These are phyloP conservation scores for Nothocercus julius DNA, from an alignment of 2,113 vertebrate species.

Conservation along the genomic window DNA sequence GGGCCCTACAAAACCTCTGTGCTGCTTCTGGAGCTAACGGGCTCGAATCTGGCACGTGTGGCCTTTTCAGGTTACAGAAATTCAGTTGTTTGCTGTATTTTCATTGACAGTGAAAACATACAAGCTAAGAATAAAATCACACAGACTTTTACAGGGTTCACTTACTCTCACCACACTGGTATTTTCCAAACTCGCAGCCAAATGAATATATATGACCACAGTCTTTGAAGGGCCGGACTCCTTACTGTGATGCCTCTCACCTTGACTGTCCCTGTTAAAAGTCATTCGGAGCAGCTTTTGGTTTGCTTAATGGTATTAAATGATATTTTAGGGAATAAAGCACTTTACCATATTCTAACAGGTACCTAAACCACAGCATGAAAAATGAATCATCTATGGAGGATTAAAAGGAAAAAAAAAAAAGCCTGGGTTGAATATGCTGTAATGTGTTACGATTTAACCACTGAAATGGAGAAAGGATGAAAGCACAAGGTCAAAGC, in stretches of 20 bases:
- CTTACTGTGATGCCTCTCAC: not conserved
- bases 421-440: not conserved
- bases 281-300: not conserved
- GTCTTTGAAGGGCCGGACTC: not conserved
- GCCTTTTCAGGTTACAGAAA: not conserved
- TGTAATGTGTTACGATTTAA: not conserved
- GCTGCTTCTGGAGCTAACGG: not conserved
- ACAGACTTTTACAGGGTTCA: not conserved
- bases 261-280: not conserved
- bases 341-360: not conserved
- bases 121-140: slow-evolving; percentile 16
- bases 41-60: not conserved
- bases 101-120: not conserved
- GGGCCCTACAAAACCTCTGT: not conserved
- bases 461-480: not conserved
- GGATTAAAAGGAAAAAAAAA: not conserved
- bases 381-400: not conserved
- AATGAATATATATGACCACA: not conserved
- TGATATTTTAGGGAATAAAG: not conserved
- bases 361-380: not conserved
- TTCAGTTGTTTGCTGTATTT: not conserved
- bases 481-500: not conserved
- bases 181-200: slow-evolving; percentile 36
- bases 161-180: not conserved
- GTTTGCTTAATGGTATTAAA: not conserved